Percentiles rank a stretch among this genome's conserved stretches.
phyloP scores from a whole-genome alignment of 2,113 vertebrate species.

The Pollachius pollachius region DNA sequence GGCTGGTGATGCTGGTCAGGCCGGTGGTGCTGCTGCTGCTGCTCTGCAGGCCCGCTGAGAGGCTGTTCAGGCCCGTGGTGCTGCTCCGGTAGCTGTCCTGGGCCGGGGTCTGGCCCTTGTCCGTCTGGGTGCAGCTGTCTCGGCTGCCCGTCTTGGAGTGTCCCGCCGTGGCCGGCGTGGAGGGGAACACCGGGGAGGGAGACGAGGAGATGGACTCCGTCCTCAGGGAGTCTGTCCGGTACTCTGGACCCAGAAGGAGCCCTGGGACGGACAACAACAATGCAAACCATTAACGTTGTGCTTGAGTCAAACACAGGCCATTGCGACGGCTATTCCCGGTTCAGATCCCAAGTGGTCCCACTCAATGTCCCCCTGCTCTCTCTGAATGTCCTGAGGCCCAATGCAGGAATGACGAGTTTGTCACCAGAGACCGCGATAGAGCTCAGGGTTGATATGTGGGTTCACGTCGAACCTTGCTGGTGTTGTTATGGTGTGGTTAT shows the following conservation, averaged over 20 bases:
- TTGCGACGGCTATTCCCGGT: no score
- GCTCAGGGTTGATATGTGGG: no score
- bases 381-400: no score
- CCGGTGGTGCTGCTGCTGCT: constrained; percentile 57
- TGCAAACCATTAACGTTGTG: no score
- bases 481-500: no score
- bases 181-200: constrained; percentile 89
- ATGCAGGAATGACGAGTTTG: no score
- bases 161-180: constrained; percentile 80
- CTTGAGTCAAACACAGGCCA: no score
- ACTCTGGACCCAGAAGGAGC: constrained; percentile 90
- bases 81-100: constrained; percentile 77
- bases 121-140: constrained; percentile 95
- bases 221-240: constrained; percentile 83
- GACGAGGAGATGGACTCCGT: constrained; percentile 89
- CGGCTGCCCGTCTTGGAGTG: constrained; percentile 95
- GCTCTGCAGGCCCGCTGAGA: neutral
- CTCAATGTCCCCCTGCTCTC: no score
- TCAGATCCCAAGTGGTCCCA: no score
- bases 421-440: no score
- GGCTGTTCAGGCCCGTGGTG: constrained; percentile 36
- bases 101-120: constrained; percentile 66
- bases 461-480: no score
- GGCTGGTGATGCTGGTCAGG: no score
- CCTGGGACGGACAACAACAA: constrained; percentile 65